A percentile compares a stretch with the other conserved stretches of the same genome.
Conservation (phyloP, 2,797 vertebrate genomes). For the Geotrypetes seraphini region DNA sequence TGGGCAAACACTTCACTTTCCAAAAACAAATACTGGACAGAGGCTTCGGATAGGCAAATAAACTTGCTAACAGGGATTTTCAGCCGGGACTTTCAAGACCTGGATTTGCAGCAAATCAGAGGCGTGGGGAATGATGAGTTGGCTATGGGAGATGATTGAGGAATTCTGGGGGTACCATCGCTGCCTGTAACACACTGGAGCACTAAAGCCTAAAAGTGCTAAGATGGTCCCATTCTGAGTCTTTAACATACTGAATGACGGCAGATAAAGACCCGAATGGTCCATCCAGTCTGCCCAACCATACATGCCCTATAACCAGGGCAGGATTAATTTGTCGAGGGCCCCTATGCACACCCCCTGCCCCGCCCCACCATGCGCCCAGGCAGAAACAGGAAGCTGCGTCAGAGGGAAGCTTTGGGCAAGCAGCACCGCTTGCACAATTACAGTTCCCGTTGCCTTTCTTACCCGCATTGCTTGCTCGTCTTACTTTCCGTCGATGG, state of each 20-base stretch:
- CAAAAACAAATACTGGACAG: slow-evolving; percentile 22
- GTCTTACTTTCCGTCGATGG: no score
- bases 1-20: slow-evolving; percentile 13
- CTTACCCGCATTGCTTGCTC: no score
- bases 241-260: slow-evolving; percentile 35
- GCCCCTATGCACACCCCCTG: no score
- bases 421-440: no score
- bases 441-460: no score
- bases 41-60: slow-evolving; percentile 31
- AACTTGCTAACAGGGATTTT: slow-evolving; percentile 14
- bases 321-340: no score
- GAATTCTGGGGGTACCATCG: slow-evolving; percentile 9
- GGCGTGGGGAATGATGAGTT: slow-evolving; percentile 17
- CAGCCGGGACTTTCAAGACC: slow-evolving; percentile 12
- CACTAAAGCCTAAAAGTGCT: slow-evolving; percentile 23
- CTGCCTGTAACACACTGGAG: slow-evolving; percentile 7
- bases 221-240: slow-evolving; percentile 26
- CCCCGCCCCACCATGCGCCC: no score
- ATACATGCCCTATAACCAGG: no score
- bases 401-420: no score
- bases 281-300: no score
- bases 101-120: background rate
- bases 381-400: no score
- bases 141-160: slow-evolving; percentile 13
- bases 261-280: no score